Base-by-base conservation (phyloP, 2,113 vertebrate species). In the Ictalurus punctatus region DNA sequence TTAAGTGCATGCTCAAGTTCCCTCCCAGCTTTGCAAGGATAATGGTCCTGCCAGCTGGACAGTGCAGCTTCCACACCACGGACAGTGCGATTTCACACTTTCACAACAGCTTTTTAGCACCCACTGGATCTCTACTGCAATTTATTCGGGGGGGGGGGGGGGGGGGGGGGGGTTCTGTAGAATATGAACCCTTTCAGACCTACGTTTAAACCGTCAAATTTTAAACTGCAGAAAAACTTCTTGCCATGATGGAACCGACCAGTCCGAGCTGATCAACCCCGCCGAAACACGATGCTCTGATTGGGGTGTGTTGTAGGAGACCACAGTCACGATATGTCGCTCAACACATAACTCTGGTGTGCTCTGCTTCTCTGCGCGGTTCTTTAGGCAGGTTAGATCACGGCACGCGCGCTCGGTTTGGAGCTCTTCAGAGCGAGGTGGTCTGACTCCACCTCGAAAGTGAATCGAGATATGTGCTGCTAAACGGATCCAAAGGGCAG, bases 11-110 rank as follows among this genome's bases (percentile, higher is more conserved):
- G 65, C 30, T 56, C 79, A 73, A 69, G 30, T 83, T 83, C 59
- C 58, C 56, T 88, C 82, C 25, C 34, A n/a, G 65, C 71, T 61
- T 83, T 52, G 59, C 25, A 40, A 67, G 61, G 25, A 52, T 87
- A 27, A 83, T 88, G 14, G 67, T 65, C 34, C 52, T 58, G 54
- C 52, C 86, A 82, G 86, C 86, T 71, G 79, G 86, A 82, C 79
- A 58, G 34, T 27, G 44, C 44, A 17, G 61, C 86, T 1, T 58
- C 52, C 48, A 58, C 27, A 56, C 16, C 52, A 58, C 1, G 44
- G 8, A 30, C 12, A 6, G 17, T 9, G 73, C 73, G 19, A 61
- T 69, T 82, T 82, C 30, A 37, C 79, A 87, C 63, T 30, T 67
- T 4, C 40, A 23, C 76, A 52, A 25, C 17, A 71, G n/a, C 78